These are phyloP conservation scores for Trichoplusia ni DNA, from an alignment of 1,140 invertebrate genomes.

Conservation along the genomic window DNA sequence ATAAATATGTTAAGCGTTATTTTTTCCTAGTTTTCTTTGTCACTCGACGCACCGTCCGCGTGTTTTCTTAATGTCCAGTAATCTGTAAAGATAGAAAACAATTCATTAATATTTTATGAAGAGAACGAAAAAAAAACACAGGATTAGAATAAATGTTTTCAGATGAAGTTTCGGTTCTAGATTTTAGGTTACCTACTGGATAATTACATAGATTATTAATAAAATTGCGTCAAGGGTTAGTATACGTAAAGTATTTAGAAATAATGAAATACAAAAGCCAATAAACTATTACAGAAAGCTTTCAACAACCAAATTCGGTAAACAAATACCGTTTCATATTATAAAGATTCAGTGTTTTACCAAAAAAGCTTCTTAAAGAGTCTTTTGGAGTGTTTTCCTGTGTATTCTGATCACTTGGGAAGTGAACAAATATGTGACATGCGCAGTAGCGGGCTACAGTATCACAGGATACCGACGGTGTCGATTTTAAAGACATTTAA, in stretches of 20 bases:
- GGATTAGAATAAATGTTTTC: too few relatives aligned
- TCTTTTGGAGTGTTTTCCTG: too few relatives aligned
- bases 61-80: conserved; percentile 75
- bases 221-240: neutral
- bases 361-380: too few relatives aligned
- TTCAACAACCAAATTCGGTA: too few relatives aligned
- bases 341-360: too few relatives aligned
- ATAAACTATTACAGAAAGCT: too few relatives aligned
- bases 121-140: neutral
- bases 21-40: conserved; percentile 70
- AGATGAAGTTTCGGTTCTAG: too few relatives aligned
- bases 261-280: too few relatives aligned
- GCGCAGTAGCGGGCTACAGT: neutral
- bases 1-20: neutral
- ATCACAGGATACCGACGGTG: conserved; percentile 12
- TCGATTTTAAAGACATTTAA: conserved; percentile 11
- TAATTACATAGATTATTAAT: neutral
- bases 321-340: too few relatives aligned
- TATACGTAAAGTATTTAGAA: too few relatives aligned
- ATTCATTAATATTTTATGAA: conserved; percentile 2
- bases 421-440: too few relatives aligned
- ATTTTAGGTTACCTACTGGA: neutral
- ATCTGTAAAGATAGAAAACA: conserved; percentile 65
- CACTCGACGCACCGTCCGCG: conserved; percentile 63
- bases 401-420: too few relatives aligned